These are phyloP conservation scores for Gallinago media DNA, from an alignment of 2,113 vertebrate species.

Conservation along the genomic window DNA sequence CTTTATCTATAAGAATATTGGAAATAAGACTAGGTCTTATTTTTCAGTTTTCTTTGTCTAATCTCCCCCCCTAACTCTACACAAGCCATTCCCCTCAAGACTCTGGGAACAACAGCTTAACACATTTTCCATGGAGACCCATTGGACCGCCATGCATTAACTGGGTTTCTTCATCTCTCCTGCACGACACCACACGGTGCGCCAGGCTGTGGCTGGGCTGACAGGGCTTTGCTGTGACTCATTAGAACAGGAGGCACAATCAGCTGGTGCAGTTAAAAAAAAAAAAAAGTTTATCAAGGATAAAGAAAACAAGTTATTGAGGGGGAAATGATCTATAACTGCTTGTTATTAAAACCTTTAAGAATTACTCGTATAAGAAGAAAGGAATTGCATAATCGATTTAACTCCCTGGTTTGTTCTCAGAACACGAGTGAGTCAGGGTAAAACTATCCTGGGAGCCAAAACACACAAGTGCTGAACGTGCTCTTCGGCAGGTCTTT, in stretches of 20 bases:
- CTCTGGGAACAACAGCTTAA: not conserved
- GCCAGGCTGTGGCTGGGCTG: not conserved
- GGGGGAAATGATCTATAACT: conserved; percentile 18
- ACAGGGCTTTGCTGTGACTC: conserved; percentile 11
- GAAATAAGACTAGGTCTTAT: not conserved
- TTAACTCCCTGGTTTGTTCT: not conserved
- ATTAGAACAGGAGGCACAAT: not conserved
- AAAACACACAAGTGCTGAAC: not conserved
- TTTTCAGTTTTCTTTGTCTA: not conserved
- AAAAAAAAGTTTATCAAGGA: conserved; percentile 18
- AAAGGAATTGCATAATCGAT: conserved; percentile 24
- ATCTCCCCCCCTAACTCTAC: not conserved
- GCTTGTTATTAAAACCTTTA: conserved; percentile 16
- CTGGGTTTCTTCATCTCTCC: not conserved
- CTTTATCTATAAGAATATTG: not conserved
- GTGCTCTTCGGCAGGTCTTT: not conserved
- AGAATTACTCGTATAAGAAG: conserved; percentile 9
- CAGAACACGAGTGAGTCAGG: not conserved
- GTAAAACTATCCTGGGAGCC: not conserved
- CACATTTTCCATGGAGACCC: not conserved
- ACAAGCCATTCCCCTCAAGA: not conserved
- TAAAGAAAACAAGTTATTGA: conserved; percentile 44
- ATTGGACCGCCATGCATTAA: not conserved
- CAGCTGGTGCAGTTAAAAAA: conserved; percentile 34
- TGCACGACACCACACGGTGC: not conserved